A percentile compares a stretch with the other conserved stretches of the same genome.
Evolutionary conservation across 1,140 invertebrate species (phyloP).

Genomic region (Drosophila repletoides): DNA sequence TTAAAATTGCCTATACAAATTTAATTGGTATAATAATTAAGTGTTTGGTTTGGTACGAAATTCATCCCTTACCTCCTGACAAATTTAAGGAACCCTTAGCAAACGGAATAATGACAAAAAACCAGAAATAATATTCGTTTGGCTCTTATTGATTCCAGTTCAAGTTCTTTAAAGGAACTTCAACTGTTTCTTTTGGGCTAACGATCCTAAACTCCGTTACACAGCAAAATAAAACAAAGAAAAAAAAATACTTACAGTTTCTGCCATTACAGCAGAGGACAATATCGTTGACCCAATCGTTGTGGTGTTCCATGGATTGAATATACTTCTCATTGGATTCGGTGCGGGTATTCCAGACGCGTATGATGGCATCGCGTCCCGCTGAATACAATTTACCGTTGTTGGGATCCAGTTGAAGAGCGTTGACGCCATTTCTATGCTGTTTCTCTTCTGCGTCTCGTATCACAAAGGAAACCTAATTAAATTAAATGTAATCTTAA

Average conservation of each 20-base stretch:
- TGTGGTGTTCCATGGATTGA: slow-evolving; percentile 98
- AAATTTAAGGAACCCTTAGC: no score
- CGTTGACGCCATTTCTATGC: slow-evolving; percentile 98
- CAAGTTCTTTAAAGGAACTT: not conserved
- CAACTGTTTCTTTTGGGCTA: no score
- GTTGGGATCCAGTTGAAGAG: slow-evolving; percentile 95
- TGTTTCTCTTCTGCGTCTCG: slow-evolving; percentile 96
- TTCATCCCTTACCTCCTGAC: no score
- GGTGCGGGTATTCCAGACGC: slow-evolving; percentile 95
- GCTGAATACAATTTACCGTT: slow-evolving; percentile 97
- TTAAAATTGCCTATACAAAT: no score
- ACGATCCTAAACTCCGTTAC: no score
- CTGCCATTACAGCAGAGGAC: slow-evolving; percentile 97
- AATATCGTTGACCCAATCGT: slow-evolving; percentile 99
- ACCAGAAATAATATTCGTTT: no score
- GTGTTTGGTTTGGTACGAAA: no score
- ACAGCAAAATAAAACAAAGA: no score
- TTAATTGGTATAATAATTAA: no score
- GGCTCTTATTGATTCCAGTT: no score
- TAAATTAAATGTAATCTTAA: not conserved
- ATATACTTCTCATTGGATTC: slow-evolving; percentile 92
- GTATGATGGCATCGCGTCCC: slow-evolving; percentile 96
- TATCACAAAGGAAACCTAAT: slow-evolving; percentile 98
- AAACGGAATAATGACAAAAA: no score
- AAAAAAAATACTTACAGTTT: slow-evolving; percentile 87